Percentiles rank a stretch among this genome's conserved stretches.
phyloP scores from a whole-genome alignment of 2,888 invertebrate species.

The Callimorpha dominula region DNA sequence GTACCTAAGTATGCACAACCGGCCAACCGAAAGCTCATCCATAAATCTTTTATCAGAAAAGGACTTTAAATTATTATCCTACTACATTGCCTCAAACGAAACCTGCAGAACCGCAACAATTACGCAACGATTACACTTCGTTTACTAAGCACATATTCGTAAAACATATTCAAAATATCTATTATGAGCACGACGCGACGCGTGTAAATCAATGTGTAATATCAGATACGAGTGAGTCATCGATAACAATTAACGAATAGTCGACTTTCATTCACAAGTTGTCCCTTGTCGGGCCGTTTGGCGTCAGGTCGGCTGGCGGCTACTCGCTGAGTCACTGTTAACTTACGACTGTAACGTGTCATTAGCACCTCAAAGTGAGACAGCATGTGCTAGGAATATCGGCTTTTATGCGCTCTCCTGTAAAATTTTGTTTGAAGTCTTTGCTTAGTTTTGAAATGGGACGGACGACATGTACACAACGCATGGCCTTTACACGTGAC shows the following conservation, averaged over 20 bases:
- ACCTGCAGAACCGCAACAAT: background rate
- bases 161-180: background rate
- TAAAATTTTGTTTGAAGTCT: too few species aligned
- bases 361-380: conserved; percentile 2
- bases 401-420: background rate
- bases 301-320: background rate
- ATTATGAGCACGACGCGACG: too few species aligned
- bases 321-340: background rate
- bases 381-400: background rate
- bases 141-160: background rate
- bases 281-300: background rate
- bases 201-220: background rate
- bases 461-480: too few species aligned
- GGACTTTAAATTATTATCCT: too few species aligned
- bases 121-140: conserved; percentile 5
- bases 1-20: too few species aligned
- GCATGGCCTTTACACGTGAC: too few species aligned
- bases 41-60: too few species aligned
- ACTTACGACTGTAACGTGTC: background rate
- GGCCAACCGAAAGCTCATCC: too few species aligned
- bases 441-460: too few species aligned
- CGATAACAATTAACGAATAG: conserved; percentile 11
- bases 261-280: conserved; percentile 22
- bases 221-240: conserved; percentile 13
- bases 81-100: too few species aligned